Percentiles rank a stretch among this genome's conserved stretches.
Conservation (phyloP, 2,888 invertebrate genomes). For the Podotricha telesiphe region DNA sequence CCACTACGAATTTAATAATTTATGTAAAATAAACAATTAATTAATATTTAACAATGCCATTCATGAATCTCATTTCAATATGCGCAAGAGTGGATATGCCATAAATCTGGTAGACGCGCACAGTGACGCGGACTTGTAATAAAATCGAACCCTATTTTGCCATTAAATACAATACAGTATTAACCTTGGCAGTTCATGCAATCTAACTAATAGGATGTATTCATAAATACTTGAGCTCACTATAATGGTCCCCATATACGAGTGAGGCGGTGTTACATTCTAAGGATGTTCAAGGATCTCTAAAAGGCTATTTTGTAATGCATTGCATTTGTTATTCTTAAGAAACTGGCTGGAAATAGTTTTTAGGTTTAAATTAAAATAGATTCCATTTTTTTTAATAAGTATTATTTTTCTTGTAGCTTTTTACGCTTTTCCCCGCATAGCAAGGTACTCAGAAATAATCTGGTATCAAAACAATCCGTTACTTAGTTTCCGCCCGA, state of each 20-base stretch:
- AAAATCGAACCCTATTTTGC: conserved; percentile 48
- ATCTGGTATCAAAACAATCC: too few relatives aligned
- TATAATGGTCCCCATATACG: conserved; percentile 37
- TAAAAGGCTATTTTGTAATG: conserved; percentile 32
- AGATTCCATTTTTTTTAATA: too few relatives aligned
- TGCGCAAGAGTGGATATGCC: conserved; percentile 18
- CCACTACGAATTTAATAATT: too few relatives aligned
- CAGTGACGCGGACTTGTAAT: conserved; percentile 41
- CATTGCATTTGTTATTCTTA: conserved; percentile 6
- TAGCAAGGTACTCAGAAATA: too few relatives aligned
- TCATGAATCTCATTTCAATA: conserved; percentile 6
- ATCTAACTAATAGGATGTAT: conserved; percentile 45
- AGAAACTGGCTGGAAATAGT: background rate
- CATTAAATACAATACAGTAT: conserved; percentile 51
- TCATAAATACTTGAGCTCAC: conserved; percentile 42
- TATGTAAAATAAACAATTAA: background rate
- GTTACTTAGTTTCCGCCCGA: too few relatives aligned
- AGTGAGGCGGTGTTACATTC: conserved; percentile 26
- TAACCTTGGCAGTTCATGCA: conserved; percentile 49
- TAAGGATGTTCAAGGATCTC: conserved; percentile 40
- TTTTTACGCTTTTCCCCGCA: too few relatives aligned
- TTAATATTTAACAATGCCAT: background rate
- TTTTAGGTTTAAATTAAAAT: background rate
- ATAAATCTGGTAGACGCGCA: conserved; percentile 24
- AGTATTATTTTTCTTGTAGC: too few relatives aligned